These are phyloP conservation scores for Kryptolebias ocellatus DNA, from an alignment of 2,797 vertebrate genomes.

Conservation along the genomic window DNA sequence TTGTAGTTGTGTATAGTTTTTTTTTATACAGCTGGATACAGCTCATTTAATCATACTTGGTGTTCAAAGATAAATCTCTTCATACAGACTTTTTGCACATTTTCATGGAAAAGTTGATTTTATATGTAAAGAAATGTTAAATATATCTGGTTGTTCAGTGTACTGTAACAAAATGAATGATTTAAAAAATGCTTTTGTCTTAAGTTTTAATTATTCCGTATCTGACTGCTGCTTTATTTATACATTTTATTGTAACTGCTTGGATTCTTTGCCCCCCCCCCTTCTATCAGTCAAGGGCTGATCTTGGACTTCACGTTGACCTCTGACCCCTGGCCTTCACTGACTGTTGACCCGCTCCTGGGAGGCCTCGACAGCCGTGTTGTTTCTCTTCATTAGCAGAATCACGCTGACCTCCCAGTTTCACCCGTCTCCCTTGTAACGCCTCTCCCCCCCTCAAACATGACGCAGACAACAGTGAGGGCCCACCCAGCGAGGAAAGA, in stretches of 20 bases:
- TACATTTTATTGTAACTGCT: not conserved
- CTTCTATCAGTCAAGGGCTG: constrained; percentile 42
- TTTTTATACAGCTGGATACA: too few species aligned
- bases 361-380: constrained; percentile 68
- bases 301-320: constrained; percentile 52
- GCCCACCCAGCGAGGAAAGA: constrained; percentile 79
- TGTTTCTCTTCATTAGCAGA: constrained; percentile 81
- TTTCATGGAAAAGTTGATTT: constrained; percentile 21
- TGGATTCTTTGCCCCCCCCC: constrained; percentile 2
- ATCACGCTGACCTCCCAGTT: constrained; percentile 57
- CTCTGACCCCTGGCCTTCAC: constrained; percentile 38
- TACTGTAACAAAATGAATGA: constrained; percentile 23
- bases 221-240: not conserved
- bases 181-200: constrained; percentile 35
- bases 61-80: constrained; percentile 13
- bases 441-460: constrained; percentile 36
- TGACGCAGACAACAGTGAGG: constrained; percentile 55
- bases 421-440: constrained; percentile 35
- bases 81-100: constrained; percentile 43
- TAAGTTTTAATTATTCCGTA: not conserved
- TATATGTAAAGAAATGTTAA: constrained; percentile 28
- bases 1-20: constrained; percentile 4
- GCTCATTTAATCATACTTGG: constrained; percentile 34
- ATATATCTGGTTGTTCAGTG: constrained; percentile 33
- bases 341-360: constrained; percentile 68